A percentile compares a stretch with the other conserved stretches of the same genome.
Conservation (phyloP, 2,113 vertebrate species). For the Trematomus loennbergii region DNA sequence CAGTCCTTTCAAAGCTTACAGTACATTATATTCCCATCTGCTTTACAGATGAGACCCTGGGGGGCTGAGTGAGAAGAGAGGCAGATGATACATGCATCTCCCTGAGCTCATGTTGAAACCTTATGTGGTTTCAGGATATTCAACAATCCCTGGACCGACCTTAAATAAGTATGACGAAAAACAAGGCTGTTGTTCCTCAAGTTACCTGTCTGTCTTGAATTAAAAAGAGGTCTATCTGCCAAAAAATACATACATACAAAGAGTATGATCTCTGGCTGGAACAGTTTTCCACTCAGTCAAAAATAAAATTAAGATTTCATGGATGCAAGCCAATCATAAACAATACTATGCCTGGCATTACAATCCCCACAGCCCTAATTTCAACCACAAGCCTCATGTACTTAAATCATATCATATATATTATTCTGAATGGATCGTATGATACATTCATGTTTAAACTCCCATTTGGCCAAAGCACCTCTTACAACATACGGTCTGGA, state of each 20-base stretch:
- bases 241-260: background rate
- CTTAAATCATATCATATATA: too few relatives aligned
- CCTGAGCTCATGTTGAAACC: background rate
- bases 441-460: too few relatives aligned
- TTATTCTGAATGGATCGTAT: too few relatives aligned
- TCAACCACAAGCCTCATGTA: too few relatives aligned
- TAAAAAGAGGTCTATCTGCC: background rate
- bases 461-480: background rate
- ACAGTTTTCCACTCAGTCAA: background rate
- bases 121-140: background rate
- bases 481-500: background rate
- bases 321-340: too few relatives aligned
- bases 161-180: background rate
- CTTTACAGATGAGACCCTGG: slow-evolving; percentile 67
- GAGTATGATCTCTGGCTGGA: slow-evolving; percentile 2
- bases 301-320: background rate
- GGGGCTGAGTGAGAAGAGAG: slow-evolving; percentile 26
- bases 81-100: slow-evolving; percentile 27
- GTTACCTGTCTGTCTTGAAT: background rate
- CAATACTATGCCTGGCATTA: too few relatives aligned
- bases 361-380: too few relatives aligned
- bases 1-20: slow-evolving; percentile 22
- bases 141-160: slow-evolving; percentile 1
- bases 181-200: background rate
- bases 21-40: slow-evolving; percentile 67